Evolutionary conservation across 35 echinoderm and acorn worm genomes (phyloP).

Genomic region (Stichopus chloronotus): DNA sequence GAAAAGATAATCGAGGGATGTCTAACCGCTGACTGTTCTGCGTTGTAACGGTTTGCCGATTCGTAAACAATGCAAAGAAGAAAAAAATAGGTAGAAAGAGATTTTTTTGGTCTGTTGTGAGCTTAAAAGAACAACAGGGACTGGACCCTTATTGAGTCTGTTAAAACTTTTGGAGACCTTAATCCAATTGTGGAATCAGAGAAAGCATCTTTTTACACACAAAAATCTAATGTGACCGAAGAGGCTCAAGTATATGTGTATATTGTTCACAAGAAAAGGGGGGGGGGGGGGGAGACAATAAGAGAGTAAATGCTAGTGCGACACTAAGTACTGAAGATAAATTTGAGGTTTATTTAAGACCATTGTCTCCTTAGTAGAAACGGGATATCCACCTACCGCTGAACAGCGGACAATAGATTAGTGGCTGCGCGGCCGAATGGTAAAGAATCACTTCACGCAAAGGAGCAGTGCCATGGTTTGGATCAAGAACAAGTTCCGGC

Average conservation of each 20-base stretch:
- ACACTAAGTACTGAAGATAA: neutral
- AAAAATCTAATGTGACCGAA: neutral
- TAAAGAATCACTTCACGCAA: no score
- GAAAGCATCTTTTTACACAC: neutral
- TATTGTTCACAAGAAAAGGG: neutral
- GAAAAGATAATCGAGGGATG: neutral
- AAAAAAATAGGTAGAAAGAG: neutral
- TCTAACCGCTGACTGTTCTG: neutral
- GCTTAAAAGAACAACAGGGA: neutral
- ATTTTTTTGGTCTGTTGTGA: neutral
- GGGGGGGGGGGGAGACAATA: neutral
- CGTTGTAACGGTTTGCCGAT: neutral
- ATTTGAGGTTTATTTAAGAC: no score
- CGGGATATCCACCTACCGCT: no score
- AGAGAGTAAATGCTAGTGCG: neutral
- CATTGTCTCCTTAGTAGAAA: no score
- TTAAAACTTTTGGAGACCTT: neutral
- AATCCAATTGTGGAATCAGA: neutral
- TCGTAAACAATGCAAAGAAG: neutral
- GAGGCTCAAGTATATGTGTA: neutral
- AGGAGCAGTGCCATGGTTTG: no score
- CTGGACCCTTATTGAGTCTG: neutral
- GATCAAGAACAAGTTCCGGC: no score
- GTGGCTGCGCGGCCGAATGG: no score
- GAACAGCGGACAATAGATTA: no score